Conservation (phyloP, 2,113 vertebrate genomes). For the Scartelaos histophorus region DNA sequence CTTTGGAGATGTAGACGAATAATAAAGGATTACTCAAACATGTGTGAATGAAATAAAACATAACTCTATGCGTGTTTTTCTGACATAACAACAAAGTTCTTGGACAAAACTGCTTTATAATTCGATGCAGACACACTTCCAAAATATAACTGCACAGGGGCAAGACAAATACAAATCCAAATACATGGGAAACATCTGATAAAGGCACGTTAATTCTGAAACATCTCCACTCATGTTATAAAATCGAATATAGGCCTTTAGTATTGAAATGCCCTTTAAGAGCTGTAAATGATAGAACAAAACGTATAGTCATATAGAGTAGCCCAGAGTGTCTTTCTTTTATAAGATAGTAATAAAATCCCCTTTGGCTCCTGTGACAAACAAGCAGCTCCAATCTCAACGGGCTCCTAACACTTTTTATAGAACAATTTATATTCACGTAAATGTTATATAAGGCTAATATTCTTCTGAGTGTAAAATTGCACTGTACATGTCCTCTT, state of each 20-base stretch:
- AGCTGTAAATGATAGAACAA: background rate
- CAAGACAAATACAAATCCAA: too few relatives aligned
- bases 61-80: too few relatives aligned
- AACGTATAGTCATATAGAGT: background rate
- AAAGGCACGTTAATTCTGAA: too few relatives aligned
- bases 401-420: constrained; percentile 28
- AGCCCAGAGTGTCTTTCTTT: background rate
- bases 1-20: too few relatives aligned
- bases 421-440: constrained; percentile 42
- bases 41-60: too few relatives aligned
- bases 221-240: background rate
- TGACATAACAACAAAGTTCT: too few relatives aligned
- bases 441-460: constrained; percentile 47
- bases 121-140: too few relatives aligned
- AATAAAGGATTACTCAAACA: too few relatives aligned
- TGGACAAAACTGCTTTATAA: too few relatives aligned
- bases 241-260: background rate
- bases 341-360: constrained; percentile 2
- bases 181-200: too few relatives aligned
- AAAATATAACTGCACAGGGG: too few relatives aligned
- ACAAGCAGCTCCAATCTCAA: constrained; percentile 20
- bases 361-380: constrained; percentile 22
- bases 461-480: constrained; percentile 23
- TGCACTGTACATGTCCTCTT: constrained; percentile 37
- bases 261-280: background rate